These are phyloP conservation scores for Netelia inedita DNA, from an alignment of 2,888 invertebrate genomes.

Conservation along the genomic window DNA sequence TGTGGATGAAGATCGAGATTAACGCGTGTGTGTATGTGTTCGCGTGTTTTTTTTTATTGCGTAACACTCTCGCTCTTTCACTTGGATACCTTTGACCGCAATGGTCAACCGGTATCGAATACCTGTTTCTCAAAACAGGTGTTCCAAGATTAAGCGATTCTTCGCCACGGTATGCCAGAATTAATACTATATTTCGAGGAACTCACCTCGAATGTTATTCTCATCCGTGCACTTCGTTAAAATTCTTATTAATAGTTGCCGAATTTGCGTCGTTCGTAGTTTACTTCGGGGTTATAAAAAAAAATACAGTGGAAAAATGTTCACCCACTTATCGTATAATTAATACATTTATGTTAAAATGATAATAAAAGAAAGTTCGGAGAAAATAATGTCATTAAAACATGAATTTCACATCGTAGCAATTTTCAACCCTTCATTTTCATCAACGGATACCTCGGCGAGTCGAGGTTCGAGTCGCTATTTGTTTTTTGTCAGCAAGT, in stretches of 20 bases:
- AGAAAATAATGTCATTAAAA: too few relatives aligned
- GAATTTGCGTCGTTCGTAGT: too few relatives aligned
- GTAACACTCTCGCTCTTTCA: constrained; percentile 13
- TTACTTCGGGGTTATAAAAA: too few relatives aligned
- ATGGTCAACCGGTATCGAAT: constrained; percentile 24
- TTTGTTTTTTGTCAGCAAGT: neutral
- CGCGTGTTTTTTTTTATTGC: neutral
- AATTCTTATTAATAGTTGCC: too few relatives aligned
- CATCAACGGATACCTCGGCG: neutral
- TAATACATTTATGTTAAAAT: too few relatives aligned
- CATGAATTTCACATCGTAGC: neutral
- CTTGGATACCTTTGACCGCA: neutral
- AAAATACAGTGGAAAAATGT: too few relatives aligned
- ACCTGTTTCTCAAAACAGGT: neutral
- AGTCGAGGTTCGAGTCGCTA: neutral
- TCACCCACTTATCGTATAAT: too few relatives aligned
- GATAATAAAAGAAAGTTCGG: too few relatives aligned
- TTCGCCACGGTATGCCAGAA: neutral
- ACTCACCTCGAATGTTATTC: neutral
- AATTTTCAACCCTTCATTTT: neutral
- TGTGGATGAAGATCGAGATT: constrained; percentile 8
- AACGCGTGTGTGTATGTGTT: neutral
- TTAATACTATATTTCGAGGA: neutral
- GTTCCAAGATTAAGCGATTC: constrained; percentile 19
- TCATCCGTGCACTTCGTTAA: neutral